phyloP scores from a whole-genome alignment of 2,113 vertebrate species.

The Orthonyx spaldingii region DNA sequence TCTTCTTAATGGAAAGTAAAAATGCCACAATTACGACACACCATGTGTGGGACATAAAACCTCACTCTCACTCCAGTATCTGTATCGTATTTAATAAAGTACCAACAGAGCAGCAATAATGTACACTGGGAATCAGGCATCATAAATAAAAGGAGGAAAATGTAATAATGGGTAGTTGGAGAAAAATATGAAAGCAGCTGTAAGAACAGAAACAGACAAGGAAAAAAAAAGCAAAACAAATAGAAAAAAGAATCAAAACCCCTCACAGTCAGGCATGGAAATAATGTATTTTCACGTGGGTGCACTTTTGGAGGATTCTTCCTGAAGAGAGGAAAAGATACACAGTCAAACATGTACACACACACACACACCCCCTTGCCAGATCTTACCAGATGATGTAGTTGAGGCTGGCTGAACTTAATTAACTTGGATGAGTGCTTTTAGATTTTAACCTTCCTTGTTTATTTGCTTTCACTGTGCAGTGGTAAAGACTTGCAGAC shows the following conservation, averaged over 20 bases:
- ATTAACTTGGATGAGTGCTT: conserved; percentile 65
- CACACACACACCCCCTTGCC: not conserved
- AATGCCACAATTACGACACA: conserved; percentile 72
- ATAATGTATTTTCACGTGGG: not conserved
- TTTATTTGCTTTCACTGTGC: conserved; percentile 49
- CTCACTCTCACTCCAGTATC: conserved; percentile 39
- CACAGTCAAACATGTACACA: not conserved
- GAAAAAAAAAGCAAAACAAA: not conserved
- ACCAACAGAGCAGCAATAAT: conserved; percentile 64
- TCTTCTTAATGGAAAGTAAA: conserved; percentile 69
- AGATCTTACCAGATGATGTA: conserved; percentile 50
- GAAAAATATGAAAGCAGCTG: conserved; percentile 46
- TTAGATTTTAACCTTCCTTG: conserved; percentile 64
- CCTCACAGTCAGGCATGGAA: not conserved
- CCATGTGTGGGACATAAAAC: conserved; percentile 69
- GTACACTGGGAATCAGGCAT: conserved; percentile 47
- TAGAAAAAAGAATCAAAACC: not conserved
- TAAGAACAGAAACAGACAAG: conserved; percentile 5
- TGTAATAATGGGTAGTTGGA: conserved; percentile 41
- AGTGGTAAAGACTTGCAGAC: conserved; percentile 61
- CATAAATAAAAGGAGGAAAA: conserved; percentile 56
- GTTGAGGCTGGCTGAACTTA: conserved; percentile 63
- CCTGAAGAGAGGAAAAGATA: not conserved
- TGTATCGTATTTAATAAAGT: conserved; percentile 71
- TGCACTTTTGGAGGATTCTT: conserved; percentile 2